These are phyloP conservation scores for Drosophila prostipennis DNA, from an alignment of 2,888 invertebrate species.

Conservation along the genomic window DNA sequence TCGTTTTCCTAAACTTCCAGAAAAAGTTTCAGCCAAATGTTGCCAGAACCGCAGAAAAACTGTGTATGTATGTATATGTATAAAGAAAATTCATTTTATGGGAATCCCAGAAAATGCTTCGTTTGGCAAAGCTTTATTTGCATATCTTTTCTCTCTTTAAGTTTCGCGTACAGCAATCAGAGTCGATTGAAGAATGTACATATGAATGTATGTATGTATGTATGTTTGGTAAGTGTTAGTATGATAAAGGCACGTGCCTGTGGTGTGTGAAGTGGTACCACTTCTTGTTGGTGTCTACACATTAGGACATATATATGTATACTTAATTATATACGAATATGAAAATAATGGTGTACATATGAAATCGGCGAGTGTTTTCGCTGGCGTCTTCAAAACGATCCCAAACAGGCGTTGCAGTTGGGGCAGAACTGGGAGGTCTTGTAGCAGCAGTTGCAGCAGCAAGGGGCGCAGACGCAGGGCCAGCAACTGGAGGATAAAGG, in stretches of 20 bases:
- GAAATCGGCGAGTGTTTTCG: constrained; percentile 13
- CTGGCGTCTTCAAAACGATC: constrained; percentile 42
- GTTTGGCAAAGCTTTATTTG: constrained; percentile 4
- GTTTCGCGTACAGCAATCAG: background rate
- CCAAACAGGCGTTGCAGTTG: constrained; percentile 59
- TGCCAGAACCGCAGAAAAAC: background rate
- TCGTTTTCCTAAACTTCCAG: background rate
- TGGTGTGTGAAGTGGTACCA: no score
- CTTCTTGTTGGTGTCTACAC: background rate
- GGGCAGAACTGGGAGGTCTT: constrained; percentile 56
- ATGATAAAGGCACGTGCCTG: background rate
- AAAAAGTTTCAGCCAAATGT: background rate
- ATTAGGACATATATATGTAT: constrained; percentile 2
- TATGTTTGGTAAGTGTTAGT: constrained; percentile 1
- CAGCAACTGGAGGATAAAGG: constrained; percentile 40
- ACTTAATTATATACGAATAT: background rate
- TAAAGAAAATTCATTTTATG: background rate
- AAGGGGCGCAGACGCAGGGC: constrained; percentile 65
- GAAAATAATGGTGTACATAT: background rate
- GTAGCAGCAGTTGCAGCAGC: constrained; percentile 62
- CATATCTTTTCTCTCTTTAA: background rate
- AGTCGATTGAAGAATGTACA: background rate
- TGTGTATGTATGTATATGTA: background rate
- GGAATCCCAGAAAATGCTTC: background rate
- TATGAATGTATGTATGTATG: background rate